These are phyloP conservation scores for Cheilosia scutellata DNA, from an alignment of 2,888 invertebrate genomes.

Conservation along the genomic window DNA sequence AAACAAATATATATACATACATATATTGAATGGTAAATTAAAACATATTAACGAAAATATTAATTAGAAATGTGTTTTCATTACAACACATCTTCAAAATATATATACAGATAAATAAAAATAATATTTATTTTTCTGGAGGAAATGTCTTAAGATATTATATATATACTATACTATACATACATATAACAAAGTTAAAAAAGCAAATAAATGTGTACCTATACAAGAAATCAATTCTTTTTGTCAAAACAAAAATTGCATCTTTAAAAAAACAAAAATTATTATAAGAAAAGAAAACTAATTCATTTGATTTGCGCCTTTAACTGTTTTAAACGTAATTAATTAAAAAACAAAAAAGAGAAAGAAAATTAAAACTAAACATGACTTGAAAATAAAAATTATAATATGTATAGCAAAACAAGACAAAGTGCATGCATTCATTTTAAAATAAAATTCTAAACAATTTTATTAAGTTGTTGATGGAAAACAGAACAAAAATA, in stretches of 20 bases:
- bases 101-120: constrained; percentile 52
- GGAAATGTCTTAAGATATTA: constrained; percentile 56
- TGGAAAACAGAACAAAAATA: constrained; percentile 38
- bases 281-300: constrained; percentile 23
- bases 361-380: constrained; percentile 26
- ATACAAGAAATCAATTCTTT: constrained; percentile 51
- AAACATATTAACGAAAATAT: constrained; percentile 11
- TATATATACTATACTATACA: constrained; percentile 34
- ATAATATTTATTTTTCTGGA: constrained; percentile 66
- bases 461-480: constrained; percentile 67
- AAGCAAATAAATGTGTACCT: constrained; percentile 67
- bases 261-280: constrained; percentile 30
- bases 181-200: constrained; percentile 52
- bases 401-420: constrained; percentile 10
- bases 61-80: constrained; percentile 45
- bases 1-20: constrained; percentile 32
- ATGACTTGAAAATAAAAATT: constrained; percentile 33
- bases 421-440: constrained; percentile 35
- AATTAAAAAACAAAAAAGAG: background rate
- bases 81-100: constrained; percentile 45
- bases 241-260: constrained; percentile 34
- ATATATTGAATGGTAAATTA: constrained; percentile 41
- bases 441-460: constrained; percentile 31
- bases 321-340: constrained; percentile 67
- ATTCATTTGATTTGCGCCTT: constrained; percentile 68